These are phyloP conservation scores for Endotricha flammealis DNA, from an alignment of 2,888 invertebrate genomes.

Conservation along the genomic window DNA sequence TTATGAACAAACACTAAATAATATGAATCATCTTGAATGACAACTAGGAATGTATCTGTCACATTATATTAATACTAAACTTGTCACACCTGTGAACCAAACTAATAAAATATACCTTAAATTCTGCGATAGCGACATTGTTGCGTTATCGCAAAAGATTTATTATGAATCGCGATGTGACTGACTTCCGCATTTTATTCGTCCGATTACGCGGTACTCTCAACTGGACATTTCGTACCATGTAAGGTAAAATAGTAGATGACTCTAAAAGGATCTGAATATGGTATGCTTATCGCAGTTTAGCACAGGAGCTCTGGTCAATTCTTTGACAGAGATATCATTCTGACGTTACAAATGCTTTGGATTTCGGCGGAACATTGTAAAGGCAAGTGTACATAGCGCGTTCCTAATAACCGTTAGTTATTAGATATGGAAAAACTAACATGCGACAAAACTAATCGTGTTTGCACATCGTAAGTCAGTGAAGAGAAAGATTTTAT, in stretches of 20 bases:
- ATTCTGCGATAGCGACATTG: slow-evolving; percentile 5
- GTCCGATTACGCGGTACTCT: neutral
- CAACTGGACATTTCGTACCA: neutral
- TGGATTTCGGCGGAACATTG: neutral
- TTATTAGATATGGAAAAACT: slow-evolving; percentile 20
- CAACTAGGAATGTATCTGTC: neutral
- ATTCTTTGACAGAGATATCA: neutral
- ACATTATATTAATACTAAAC: neutral
- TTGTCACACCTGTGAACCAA: too few species aligned
- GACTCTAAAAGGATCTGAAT: neutral
- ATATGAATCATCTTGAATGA: neutral
- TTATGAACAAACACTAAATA: neutral
- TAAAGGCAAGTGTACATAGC: neutral
- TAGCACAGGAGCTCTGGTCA: neutral
- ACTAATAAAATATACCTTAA: neutral
- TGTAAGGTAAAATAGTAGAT: neutral
- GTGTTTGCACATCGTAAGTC: slow-evolving; percentile 32
- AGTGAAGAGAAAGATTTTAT: slow-evolving; percentile 34
- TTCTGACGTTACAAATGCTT: too few species aligned
- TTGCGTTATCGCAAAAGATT: slow-evolving; percentile 7
- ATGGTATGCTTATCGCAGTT: neutral
- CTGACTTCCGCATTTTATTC: slow-evolving; percentile 1
- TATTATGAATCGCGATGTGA: slow-evolving; percentile 6
- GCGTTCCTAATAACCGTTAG: slow-evolving; percentile 14
- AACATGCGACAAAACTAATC: slow-evolving; percentile 29